Conservation (phyloP, 2,113 vertebrate genomes). For the Chrysochloris asiatica region DNA sequence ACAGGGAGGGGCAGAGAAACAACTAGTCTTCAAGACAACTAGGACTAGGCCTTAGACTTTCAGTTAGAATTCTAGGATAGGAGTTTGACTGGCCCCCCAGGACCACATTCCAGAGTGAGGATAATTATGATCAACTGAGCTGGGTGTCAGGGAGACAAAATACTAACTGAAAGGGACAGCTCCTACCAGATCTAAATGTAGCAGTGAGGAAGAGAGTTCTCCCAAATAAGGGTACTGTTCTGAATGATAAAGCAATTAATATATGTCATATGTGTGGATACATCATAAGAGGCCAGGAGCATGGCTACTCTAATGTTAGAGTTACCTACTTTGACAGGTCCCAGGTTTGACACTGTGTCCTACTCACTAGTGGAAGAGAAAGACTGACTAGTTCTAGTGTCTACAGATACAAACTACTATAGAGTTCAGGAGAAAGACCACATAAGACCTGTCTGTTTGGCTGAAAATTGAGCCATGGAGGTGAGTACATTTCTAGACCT, state of each 20-base stretch:
- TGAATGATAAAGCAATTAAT: not conserved
- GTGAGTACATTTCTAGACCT: too few species aligned
- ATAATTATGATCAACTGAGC: conserved; percentile 14
- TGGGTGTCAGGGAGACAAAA: not conserved
- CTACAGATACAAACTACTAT: not conserved
- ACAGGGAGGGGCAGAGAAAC: not conserved
- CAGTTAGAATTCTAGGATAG: not conserved
- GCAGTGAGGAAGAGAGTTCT: too few species aligned
- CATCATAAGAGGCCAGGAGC: not conserved
- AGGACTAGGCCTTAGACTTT: not conserved
- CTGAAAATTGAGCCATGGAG: too few species aligned
- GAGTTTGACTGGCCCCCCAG: not conserved
- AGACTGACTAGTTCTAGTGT: not conserved
- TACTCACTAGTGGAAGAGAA: not conserved
- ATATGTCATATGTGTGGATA: rapidly evolving
- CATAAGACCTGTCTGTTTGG: too few species aligned
- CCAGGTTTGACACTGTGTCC: not conserved
- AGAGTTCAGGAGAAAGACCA: not conserved
- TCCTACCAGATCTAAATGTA: not conserved
- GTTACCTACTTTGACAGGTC: not conserved
- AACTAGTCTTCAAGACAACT: not conserved
- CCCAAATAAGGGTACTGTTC: not conserved
- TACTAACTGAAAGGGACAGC: not conserved
- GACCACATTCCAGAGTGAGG: not conserved
- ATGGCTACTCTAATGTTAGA: not conserved